phyloP scores from a whole-genome alignment of 2,113 vertebrate species.

The Oncorhynchus kisutch region DNA sequence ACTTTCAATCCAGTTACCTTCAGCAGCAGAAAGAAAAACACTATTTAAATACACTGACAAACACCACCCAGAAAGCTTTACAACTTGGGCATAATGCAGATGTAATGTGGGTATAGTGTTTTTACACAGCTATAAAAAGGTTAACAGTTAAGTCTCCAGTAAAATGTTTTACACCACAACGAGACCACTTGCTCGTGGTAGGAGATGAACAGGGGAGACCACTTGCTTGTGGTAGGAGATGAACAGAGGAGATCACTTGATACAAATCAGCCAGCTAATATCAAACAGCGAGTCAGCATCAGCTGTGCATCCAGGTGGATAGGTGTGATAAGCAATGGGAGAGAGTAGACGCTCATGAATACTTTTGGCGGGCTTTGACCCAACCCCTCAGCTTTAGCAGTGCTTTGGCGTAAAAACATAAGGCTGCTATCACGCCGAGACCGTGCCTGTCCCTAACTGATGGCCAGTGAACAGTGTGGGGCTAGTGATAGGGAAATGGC shows the following conservation, averaged over 20 bases:
- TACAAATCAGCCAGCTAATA: conserved; percentile 8
- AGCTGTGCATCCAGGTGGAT: conserved; percentile 27
- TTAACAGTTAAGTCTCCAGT: not conserved
- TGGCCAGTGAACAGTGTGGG: not conserved
- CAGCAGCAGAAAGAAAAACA: not conserved
- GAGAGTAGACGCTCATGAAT: conserved; percentile 21
- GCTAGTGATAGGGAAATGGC: too few species aligned
- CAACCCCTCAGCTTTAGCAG: not conserved
- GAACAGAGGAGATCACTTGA: not conserved
- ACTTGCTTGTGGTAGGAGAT: not conserved
- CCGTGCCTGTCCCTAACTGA: conserved; percentile 30
- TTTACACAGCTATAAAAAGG: not conserved
- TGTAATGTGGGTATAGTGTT: conserved; percentile 31
- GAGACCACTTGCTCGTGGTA: not conserved
- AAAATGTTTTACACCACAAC: not conserved
- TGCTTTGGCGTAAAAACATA: not conserved
- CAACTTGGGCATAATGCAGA: not conserved
- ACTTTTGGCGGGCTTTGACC: conserved; percentile 11
- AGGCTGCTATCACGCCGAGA: conserved; percentile 27
- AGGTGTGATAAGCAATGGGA: not conserved
- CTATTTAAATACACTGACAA: too few species aligned
- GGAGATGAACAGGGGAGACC: not conserved
- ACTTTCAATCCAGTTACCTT: not conserved
- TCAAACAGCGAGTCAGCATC: conserved; percentile 14
- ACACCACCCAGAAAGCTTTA: not conserved